These are phyloP conservation scores for Eciton burchellii DNA, from an alignment of 1,140 invertebrate species.

Conservation along the genomic window DNA sequence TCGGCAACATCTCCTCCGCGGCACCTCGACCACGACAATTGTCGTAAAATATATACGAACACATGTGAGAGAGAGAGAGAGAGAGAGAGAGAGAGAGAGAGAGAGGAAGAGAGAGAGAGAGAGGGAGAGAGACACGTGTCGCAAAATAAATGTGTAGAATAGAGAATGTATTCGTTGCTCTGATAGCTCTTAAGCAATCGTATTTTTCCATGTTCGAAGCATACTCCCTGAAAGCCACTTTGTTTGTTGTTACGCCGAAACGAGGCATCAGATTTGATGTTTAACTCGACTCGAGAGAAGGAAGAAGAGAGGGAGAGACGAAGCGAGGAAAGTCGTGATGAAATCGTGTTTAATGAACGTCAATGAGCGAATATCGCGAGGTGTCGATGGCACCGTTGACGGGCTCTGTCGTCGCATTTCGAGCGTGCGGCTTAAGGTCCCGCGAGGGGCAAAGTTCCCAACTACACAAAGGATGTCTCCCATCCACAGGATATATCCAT, in stretches of 20 bases:
- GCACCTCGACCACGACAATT: neutral
- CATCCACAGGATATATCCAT: conserved; percentile 41
- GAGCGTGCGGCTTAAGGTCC: conserved; percentile 42
- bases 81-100: no score
- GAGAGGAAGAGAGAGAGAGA: no score
- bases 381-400: conserved; percentile 49
- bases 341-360: conserved; percentile 42
- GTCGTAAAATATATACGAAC: neutral
- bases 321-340: conserved; percentile 9
- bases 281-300: neutral
- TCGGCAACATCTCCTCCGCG: neutral
- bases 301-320: neutral
- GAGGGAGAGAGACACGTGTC: no score
- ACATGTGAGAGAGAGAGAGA: no score
- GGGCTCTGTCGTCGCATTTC: conserved; percentile 52
- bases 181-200: neutral
- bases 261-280: no score
- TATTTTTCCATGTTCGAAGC: conserved; percentile 1
- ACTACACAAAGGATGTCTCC: conserved; percentile 54
- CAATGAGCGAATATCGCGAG: conserved; percentile 42
- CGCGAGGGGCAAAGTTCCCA: conserved; percentile 36
- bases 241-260: no score
- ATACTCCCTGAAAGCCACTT: neutral
- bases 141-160: no score
- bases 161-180: no score